Evolutionary conservation across 2,113 vertebrate genomes (phyloP), one percentile per base, ranked within the genome.

Genomic region (Xiphorhynchus elegans): DNA sequence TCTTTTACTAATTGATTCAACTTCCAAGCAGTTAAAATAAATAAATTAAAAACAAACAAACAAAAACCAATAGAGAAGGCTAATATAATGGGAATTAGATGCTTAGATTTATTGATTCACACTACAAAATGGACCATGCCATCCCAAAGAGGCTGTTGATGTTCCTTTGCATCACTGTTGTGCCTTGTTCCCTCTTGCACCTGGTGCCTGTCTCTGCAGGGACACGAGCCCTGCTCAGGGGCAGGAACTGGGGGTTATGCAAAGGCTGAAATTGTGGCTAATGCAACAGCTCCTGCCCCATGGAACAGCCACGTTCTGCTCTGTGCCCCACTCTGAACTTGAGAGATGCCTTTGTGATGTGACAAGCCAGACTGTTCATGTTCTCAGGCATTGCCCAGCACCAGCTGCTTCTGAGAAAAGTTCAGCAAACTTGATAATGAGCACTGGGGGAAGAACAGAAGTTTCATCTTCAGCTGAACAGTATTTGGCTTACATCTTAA

Each of bases 351-450:
- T 21, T 77, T 86, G 72, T 3, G 9, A 50, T 35, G 52, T 28
- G 28, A 77, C 68, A 69, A 87, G 33, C 11, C 60, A 78, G 40
- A 9, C 33, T 82, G 85, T 40, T 95, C 85, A 25, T 81, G 72
- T 78, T 31, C 26, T 40, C 7, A 26, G 80, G 82, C 55, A 11
- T 5, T 79, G 89, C 87, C 70, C 93, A 87, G 84, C 84, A 79
- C 77, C 87, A 94, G 87, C 90, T 87, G 75, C 68, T 87, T 78
- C 67, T 18, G 47, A 80, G 87, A 42, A 84, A 94, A 86, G 78
- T 88, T 90, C 90, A 90, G 72, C 59, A 95, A 88, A 93, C 87
- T 84, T 90, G 79, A 42, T 93, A 86, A 94, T 91, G 92, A 95
- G 87, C 60, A 83, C 68, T 69, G 14, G 10, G 87, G 87, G 84